These are phyloP conservation scores for Micromys minutus DNA, from an alignment of 2,113 vertebrate species.

Conservation along the genomic window DNA sequence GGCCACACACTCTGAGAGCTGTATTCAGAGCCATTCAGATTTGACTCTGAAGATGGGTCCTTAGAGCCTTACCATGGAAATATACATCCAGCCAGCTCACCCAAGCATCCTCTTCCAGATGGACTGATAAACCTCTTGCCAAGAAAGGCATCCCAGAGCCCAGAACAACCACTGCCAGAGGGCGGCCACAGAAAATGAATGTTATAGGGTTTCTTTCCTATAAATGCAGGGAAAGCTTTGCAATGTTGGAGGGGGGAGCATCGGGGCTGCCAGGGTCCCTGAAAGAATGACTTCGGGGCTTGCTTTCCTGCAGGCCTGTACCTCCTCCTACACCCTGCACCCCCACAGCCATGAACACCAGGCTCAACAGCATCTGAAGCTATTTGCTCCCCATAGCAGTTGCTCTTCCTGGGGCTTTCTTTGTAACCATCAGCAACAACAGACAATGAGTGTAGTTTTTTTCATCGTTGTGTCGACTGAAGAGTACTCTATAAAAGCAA, in stretches of 20 bases:
- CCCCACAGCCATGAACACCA: too few species aligned
- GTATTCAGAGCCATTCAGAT: background rate
- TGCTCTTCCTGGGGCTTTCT: background rate
- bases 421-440: background rate
- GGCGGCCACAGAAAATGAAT: background rate
- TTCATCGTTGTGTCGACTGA: background rate
- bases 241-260: too few species aligned
- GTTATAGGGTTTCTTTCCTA: background rate
- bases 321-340: rapidly evolving
- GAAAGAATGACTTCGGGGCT: background rate
- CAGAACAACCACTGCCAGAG: background rate
- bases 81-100: background rate
- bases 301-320: background rate
- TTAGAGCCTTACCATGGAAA: background rate
- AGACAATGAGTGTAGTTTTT: background rate
- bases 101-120: background rate
- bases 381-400: background rate
- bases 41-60: rapidly evolving
- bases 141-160: background rate
- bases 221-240: background rate
- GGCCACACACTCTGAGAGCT: rapidly evolving
- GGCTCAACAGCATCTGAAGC: too few species aligned
- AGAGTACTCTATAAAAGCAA: background rate
- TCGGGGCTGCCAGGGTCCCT: background rate
- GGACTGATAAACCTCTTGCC: background rate